Evolutionary conservation across 1,140 invertebrate species (phyloP), one percentile per base, ranked within the genome.

Genomic region (Sminthurides bifidus): DNA sequence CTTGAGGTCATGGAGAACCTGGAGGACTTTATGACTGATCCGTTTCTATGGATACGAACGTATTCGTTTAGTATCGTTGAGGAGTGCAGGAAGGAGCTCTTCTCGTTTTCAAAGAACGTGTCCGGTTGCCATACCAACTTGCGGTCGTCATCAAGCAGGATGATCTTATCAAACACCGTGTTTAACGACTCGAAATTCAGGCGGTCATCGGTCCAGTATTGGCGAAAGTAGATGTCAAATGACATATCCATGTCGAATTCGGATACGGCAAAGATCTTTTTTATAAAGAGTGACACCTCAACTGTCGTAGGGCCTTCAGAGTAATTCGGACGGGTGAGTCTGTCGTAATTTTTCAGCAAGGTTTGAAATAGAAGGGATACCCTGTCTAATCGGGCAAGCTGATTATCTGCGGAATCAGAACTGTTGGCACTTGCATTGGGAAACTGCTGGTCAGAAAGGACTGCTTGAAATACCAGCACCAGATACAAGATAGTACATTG

Each of bases 11-110:
- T 75, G 19, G 77, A 77, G 4, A 64, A 27, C 40, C 63, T 51
- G 33, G 21, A 33, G 14, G 31, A 29, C 19, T 27, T 26, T 14
- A 31, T 8, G 23, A 59, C 33, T 52, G 17, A 14, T 1, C 56
- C 56, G 19, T 43, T 52, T 31, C 6, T 2, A 31, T 17, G 35
- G 24, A 79, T 77, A 17, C 77, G 65, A 5, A 79, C 60, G 58
- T 78, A 77, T 41, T 73, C 75, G 61, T 77, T 77, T 40, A 74
- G 70, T 12, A 74, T 75, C n/a, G 77, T 77, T 0, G 76, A 73
- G 50, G 64, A 65, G 63, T 77, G 77, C 53, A 79, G 76, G 53
- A 73, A 74, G 15, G 75, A 71, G 26, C 70, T 73, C 63, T 79
- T 79, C 57, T 77, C 77, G 58, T 78, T 77, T 21, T 75, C 72